A percentile compares a stretch with the other conserved stretches of the same genome.
phyloP scores from a whole-genome alignment of 2,888 invertebrate genomes.

The Cremastinae sp. region DNA sequence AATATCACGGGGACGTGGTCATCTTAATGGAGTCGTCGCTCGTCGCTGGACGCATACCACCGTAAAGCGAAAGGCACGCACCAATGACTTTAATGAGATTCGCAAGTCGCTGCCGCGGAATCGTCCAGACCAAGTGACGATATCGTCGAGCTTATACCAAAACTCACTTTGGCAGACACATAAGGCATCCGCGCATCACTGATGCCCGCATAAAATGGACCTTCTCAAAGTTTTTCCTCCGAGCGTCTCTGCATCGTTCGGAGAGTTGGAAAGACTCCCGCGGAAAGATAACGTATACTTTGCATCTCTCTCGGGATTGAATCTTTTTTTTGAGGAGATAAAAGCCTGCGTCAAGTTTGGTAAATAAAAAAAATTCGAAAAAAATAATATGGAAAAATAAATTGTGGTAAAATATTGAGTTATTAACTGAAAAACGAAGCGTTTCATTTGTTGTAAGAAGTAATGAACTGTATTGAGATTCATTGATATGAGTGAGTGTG shows the following conservation, averaged over 20 bases:
- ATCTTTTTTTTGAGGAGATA: background rate
- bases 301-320: constrained; percentile 24
- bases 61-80: constrained; percentile 75
- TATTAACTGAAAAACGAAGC: no score
- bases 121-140: constrained; percentile 52
- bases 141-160: constrained; percentile 37
- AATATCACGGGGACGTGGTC: constrained; percentile 80
- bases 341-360: background rate
- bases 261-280: background rate
- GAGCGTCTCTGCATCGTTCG: constrained; percentile 6
- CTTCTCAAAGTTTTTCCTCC: constrained; percentile 28
- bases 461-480: no score
- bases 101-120: constrained; percentile 70
- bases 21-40: constrained; percentile 78
- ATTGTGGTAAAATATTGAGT: no score
- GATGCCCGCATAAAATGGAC: constrained; percentile 41
- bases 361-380: background rate
- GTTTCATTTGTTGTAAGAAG: no score
- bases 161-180: constrained; percentile 31
- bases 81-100: constrained; percentile 79
- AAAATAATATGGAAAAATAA: no score
- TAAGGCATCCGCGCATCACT: constrained; percentile 33
- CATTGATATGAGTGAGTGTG: no score
- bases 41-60: constrained; percentile 66
- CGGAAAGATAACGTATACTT: background rate